Percentiles rank a stretch among this genome's conserved stretches.
These are phyloP conservation scores for Pseudocheirus occidentalis DNA, from an alignment of 2,797 vertebrate genomes.

Conservation along the genomic window DNA sequence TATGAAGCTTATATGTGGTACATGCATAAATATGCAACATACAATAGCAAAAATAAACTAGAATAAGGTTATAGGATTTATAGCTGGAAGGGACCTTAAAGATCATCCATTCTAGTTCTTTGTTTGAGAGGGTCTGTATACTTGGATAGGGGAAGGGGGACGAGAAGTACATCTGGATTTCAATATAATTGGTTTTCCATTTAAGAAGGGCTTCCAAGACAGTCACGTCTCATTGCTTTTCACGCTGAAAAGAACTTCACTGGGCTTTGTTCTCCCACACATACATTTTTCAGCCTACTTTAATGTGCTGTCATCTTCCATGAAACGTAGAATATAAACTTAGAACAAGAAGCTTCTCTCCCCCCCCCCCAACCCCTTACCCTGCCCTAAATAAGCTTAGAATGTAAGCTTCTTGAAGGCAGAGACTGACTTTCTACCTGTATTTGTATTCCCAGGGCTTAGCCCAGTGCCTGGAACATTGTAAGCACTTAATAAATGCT, in stretches of 20 bases:
- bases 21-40: not conserved
- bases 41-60: not conserved
- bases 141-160: not conserved
- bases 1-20: not conserved
- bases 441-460: not conserved
- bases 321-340: not conserved
- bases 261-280: no score
- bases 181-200: not conserved
- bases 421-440: not conserved
- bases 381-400: not conserved
- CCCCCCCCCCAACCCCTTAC: no score
- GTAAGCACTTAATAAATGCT: not conserved
- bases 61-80: not conserved
- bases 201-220: not conserved
- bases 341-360: not conserved
- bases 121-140: not conserved
- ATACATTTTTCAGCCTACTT: not conserved
- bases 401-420: not conserved
- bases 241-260: not conserved
- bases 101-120: not conserved
- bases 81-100: not conserved
- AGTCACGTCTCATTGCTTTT: not conserved
- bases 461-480: not conserved
- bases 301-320: not conserved
- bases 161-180: not conserved